Conservation (phyloP, 2,113 vertebrate genomes). For the Emydura subglobosa region DNA sequence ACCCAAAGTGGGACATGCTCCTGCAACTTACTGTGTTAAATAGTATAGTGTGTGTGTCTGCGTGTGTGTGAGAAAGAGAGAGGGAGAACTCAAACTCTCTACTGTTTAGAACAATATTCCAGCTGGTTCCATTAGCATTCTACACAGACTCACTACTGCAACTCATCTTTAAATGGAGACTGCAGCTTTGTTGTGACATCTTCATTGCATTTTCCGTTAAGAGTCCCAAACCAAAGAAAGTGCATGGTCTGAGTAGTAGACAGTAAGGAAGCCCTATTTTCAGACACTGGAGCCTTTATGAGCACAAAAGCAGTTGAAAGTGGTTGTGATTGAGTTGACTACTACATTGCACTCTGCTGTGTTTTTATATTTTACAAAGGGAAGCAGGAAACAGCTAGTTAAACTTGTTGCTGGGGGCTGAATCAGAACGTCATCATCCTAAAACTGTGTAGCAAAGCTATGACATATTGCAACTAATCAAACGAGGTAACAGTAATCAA, state of each 20-base stretch:
- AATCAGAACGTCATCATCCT: neutral
- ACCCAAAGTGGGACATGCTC: slow-evolving; percentile 20
- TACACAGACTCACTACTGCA: neutral
- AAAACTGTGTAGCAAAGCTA: neutral
- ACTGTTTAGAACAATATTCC: neutral
- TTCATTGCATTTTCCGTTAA: slow-evolving; percentile 40
- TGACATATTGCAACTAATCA: neutral
- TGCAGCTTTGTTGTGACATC: neutral
- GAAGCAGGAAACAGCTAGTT: neutral
- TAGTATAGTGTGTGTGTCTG: slow-evolving; percentile 18
- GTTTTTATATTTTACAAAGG: slow-evolving; percentile 14
- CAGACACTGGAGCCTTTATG: neutral
- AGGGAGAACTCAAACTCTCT: neutral
- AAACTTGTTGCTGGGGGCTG: neutral
- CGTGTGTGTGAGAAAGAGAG: neutral
- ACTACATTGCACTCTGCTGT: neutral
- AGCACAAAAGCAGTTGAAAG: slow-evolving; percentile 2
- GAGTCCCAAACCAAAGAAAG: slow-evolving; percentile 27
- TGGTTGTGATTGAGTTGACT: slow-evolving; percentile 5
- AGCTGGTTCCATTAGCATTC: slow-evolving; percentile 4
- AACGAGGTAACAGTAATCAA: neutral
- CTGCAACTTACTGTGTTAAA: slow-evolving; percentile 30
- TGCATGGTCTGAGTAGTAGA: neutral
- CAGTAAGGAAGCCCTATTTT: slow-evolving; percentile 13
- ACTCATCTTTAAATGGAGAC: neutral